Percentiles rank a stretch among this genome's conserved stretches.
phyloP scores from a whole-genome alignment of 2,797 vertebrate species.

The Ficedula albicollis region DNA sequence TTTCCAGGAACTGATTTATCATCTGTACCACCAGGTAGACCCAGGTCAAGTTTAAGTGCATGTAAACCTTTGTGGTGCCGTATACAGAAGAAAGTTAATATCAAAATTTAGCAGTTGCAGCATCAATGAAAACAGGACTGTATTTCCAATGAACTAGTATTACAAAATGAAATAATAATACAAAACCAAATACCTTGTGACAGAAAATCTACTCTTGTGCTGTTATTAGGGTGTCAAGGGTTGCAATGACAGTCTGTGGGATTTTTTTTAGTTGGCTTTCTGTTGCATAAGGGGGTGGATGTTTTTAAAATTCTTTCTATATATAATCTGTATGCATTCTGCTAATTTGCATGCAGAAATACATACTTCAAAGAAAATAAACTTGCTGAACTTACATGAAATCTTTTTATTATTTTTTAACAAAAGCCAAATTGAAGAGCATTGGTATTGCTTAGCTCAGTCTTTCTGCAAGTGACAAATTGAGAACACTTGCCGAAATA shows the following conservation, averaged over 20 bases:
- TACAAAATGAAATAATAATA: not conserved
- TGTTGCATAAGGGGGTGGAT: not conserved
- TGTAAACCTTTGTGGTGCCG: not conserved
- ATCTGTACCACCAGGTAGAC: not conserved
- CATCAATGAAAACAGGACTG: not conserved
- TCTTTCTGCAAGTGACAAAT: not conserved
- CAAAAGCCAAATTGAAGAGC: not conserved
- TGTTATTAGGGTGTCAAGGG: not conserved
- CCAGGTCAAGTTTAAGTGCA: not conserved
- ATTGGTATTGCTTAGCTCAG: not conserved
- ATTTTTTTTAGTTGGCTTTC: not conserved
- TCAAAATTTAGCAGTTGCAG: not conserved
- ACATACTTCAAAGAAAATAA: conserved; percentile 3
- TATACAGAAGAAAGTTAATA: not conserved
- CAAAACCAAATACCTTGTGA: not conserved
- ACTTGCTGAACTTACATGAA: conserved; percentile 11
- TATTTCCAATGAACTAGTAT: not conserved
- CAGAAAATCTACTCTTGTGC: not conserved
- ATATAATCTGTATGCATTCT: not conserved
- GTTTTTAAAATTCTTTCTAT: conserved; percentile 5
- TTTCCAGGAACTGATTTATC: not conserved
- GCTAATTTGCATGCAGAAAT: conserved; percentile 8
- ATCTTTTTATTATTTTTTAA: not conserved
- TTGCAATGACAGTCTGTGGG: not conserved
- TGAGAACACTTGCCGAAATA: not conserved